Evolutionary conservation across 2,113 vertebrate species (phyloP), one percentile per base, ranked within the genome.

Genomic region (Gasterosteus aculeatus): DNA sequence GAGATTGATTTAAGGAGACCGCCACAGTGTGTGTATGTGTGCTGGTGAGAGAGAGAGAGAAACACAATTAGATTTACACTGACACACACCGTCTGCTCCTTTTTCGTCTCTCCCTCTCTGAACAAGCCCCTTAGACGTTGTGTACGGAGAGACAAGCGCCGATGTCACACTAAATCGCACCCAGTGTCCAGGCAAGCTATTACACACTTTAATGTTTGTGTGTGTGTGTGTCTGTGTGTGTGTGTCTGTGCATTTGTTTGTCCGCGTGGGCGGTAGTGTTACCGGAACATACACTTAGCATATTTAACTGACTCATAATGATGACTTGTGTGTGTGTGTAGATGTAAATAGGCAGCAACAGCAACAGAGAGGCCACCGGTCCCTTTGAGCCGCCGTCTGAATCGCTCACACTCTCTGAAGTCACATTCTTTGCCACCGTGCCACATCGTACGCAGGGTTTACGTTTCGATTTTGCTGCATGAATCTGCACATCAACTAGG

Each of bases 301-400:
- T 81, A 80, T 87, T 87, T 81, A 87, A 84, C 80, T 83, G 86
- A 87, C 70, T 89, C 85, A 87, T 76, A 41, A 84, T 67, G 82
- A 68, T 71, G 74, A 62, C 62, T 70, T 79, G 75, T 69, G 74
- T 49, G 72, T 65, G 44, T 65, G 49, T 62, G 61, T 31, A 63
- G 53, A 39, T 72, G 38, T 71, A 81, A 76, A 74, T 39, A 80
- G 57, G 54, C 66, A 5, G 58, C 44, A 31, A 3, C 57, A 47
- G 54, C 61, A 61, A 26, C 31, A 56, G 61, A 83, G 63, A 56
- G 56, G 69, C 54, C 65, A 82, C 53, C 5, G 41, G 44, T 67
- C 70, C 73, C 73, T 87, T 78, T 75, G 65, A 83, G 47, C 71
- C 84, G 74, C 73, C 39, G 38, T 60, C 61, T 85, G 47, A 71